Evolutionary conservation across 2,113 vertebrate species (phyloP), one percentile per base, ranked within the genome.

Genomic region (Motacilla alba): DNA sequence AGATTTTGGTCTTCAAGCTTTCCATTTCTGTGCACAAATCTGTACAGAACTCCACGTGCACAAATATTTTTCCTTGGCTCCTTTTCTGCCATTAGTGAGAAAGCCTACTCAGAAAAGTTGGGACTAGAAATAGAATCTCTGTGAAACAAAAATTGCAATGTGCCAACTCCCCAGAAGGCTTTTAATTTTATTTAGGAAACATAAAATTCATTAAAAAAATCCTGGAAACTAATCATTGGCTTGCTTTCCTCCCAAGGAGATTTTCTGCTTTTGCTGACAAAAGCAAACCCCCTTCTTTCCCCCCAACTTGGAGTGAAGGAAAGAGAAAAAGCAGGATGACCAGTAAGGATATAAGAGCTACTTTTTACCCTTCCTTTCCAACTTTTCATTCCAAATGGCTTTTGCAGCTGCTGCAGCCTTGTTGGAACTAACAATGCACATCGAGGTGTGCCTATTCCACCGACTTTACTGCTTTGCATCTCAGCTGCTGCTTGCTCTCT

Each of bases 1-100:
- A 75, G 56, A 27, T 72, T 92, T 83, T 76, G 56, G 27, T 85
- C 47, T 60, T 77, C 28, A 81, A 82, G 26, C 53, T 89, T 84
- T 78, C 81, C 12, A 69, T 87, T 43, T 84, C 58, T 22, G 18
- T 84, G 35, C 21, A 91, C 7, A 62, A 66, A 69, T 53, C 26
- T 79, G 37, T 73, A 41, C 33, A 11, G 64, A 76, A 73, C 15
- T 52, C 11, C 28, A 55, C 15, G 44, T 24, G 24, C 15, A 70
- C 64, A 67, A 56, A 37, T 72, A 49, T 44, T 93, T 81, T 89
- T 24, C 16, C 15, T 15, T 35, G 24, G 16, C 3, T 12, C 31
- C 53, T 47, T 60, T 86, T 92, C 75, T 67, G 52, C 39, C 46
- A 58, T 60, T 49, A 17, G 9, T 78, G 74, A 67, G 30, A 89